Base-by-base conservation (phyloP, 2,888 invertebrate species). In the Idaea straminata region DNA sequence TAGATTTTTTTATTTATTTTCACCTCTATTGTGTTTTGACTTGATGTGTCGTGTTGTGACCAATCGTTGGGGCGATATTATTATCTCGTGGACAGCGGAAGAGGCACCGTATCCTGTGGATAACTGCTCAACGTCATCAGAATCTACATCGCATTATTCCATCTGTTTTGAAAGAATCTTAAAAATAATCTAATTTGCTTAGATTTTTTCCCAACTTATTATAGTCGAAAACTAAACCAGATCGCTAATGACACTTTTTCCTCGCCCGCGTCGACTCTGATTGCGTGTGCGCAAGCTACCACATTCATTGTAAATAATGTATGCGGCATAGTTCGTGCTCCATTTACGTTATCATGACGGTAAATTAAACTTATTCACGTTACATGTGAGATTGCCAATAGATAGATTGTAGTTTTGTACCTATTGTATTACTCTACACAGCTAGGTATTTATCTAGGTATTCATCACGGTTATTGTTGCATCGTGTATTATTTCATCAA, bases 301-400 rank as follows among this genome's bases (percentile, higher is more conserved):
- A 78, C 82, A 81, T 81, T 81, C 82, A 81, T 81, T 81, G 83
- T 83, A 80, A 82, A 84, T 86, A 82, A 82, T 86, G 83, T 82
- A 86, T 86, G 85, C 84, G 78, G 84, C 85, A 85, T 84, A 83
- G 84, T 87, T 89, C 76, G 85, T 88, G 91, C 89, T 91, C 91
- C 80, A 91, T 89, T 91, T 89, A 86, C 85, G 83, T 88, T 90
- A 91, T 91, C 90, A 86, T 81, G 80, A 79, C 81, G 81, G 81
- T 83, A 83, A 88, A 84, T 85, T 86, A 85, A 84, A 87, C 81
- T 84, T 82, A 83, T 81, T 77, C 73, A 81, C 70, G 78, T 81
- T 83, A 80, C 80, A 78, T 80, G 71, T 74, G 77, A 78, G 81
- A 83, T 84, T 81, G 76, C 75, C 72, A 74, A 78, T 78, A 77